Percentiles rank a stretch among this genome's conserved stretches.
phyloP scores from a whole-genome alignment of 2,797 vertebrate species.

The Monodelphis domestica region DNA sequence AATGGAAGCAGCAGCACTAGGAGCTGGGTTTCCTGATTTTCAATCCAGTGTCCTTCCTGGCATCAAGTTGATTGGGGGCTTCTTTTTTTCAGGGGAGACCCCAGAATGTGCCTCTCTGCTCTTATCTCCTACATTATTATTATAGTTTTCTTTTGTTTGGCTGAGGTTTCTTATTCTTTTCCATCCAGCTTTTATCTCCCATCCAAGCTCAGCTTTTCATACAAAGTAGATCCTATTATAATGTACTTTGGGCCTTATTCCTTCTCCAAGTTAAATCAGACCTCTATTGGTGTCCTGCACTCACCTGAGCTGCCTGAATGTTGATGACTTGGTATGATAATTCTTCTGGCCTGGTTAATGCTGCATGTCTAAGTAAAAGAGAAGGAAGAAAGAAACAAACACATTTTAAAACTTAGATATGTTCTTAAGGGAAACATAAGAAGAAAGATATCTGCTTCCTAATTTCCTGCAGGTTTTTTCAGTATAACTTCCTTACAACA shows the following conservation, averaged over 20 bases:
- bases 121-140: neutral
- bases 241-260: neutral
- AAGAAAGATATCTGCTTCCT: neutral
- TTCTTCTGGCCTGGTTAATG: conserved; percentile 92
- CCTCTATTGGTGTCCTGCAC: neutral
- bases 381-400: conserved; percentile 34
- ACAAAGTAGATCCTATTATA: neutral
- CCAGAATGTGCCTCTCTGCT: neutral
- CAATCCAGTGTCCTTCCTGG: neutral
- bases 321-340: conserved; percentile 93
- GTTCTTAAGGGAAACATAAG: neutral
- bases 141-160: neutral
- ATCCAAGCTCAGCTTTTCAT: neutral
- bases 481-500: neutral
- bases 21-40: neutral
- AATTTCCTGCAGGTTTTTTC: neutral
- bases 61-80: neutral
- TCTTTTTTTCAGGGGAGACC: too few species aligned
- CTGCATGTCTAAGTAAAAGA: conserved; percentile 89
- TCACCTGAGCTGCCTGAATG: conserved; percentile 96
- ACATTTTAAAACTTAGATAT: neutral
- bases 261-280: neutral
- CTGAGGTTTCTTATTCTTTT: neutral
- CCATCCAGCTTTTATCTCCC: neutral
- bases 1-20: neutral